Conservation (phyloP, 2,113 vertebrate species). For the Furnarius figulus region DNA sequence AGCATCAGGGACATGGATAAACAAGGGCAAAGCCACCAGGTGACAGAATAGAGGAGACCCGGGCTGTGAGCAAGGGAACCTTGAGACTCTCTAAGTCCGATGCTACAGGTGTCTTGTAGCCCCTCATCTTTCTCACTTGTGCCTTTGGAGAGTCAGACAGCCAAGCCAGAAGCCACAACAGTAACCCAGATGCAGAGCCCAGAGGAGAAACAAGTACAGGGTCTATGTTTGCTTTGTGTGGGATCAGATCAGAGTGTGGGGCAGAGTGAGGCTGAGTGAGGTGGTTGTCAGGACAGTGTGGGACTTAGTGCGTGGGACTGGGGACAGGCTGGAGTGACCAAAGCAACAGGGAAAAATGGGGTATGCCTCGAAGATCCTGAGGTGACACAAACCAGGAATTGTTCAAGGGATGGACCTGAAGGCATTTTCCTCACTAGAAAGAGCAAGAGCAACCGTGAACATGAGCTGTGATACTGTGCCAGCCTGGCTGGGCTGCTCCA, state of each 20-base stretch:
- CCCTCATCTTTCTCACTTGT: fast-evolving
- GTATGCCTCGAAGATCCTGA: not conserved
- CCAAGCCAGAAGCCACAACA: not conserved
- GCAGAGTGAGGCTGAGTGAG: not conserved
- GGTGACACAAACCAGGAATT: not conserved
- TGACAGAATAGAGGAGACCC: not conserved
- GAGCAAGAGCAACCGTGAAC: not conserved
- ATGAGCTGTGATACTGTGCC: not conserved
- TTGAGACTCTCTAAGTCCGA: not conserved
- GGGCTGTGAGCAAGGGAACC: not conserved
- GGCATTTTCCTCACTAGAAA: not conserved
- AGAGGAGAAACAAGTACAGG: not conserved
- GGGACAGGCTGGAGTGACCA: not conserved
- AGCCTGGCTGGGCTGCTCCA: not conserved
- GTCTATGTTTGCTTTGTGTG: not conserved
- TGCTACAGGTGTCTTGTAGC: not conserved
- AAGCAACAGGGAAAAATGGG: not conserved
- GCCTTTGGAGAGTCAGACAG: not conserved
- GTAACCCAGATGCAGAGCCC: not conserved
- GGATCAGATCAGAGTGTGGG: fast-evolving
- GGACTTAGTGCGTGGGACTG: not conserved
- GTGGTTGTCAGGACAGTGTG: not conserved
- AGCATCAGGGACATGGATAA: not conserved
- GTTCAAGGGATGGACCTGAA: not conserved
- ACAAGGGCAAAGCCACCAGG: not conserved